Evolutionary conservation across 1,140 invertebrate genomes (phyloP).

Genomic region (Zaprionus ornatus): DNA sequence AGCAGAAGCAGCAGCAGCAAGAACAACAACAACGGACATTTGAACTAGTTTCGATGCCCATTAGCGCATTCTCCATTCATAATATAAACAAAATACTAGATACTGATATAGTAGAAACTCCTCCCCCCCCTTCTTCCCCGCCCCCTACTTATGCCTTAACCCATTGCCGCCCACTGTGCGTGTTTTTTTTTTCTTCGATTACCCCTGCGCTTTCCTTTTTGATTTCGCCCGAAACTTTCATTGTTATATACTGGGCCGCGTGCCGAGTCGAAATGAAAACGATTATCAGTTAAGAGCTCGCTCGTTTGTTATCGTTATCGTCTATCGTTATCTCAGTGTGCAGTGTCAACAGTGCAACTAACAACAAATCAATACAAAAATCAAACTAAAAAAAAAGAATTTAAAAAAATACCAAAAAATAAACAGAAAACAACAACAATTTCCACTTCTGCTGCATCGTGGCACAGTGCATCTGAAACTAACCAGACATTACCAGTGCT

Average conservation of each 20-base stretch:
- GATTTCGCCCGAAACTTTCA: background rate
- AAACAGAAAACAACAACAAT: background rate
- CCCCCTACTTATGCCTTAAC: conserved; percentile 34
- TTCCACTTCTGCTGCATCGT: background rate
- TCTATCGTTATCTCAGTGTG: conserved; percentile 40
- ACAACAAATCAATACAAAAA: background rate
- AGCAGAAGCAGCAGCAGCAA: conserved; percentile 35
- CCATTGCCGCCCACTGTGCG: conserved; percentile 65
- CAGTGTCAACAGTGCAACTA: conserved; percentile 60
- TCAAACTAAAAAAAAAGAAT: background rate
- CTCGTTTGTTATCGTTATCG: conserved; percentile 37
- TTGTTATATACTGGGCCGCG: conserved; percentile 47
- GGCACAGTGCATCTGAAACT: conserved; percentile 36
- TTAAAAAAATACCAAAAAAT: background rate
- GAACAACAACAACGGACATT: conserved; percentile 57
- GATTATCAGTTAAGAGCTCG: conserved; percentile 24
- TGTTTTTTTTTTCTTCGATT: background rate
- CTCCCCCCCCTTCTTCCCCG: background rate
- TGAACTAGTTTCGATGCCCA: conserved; percentile 66
- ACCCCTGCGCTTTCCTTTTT: background rate
- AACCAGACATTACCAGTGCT: conserved; percentile 41
- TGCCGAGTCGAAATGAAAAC: conserved; percentile 24
- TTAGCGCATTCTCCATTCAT: conserved; percentile 53
- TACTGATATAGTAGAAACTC: background rate
- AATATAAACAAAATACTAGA: conserved; percentile 6